Base-by-base conservation (phyloP, 2,113 vertebrate genomes). In the Eonycteris spelaea region DNA sequence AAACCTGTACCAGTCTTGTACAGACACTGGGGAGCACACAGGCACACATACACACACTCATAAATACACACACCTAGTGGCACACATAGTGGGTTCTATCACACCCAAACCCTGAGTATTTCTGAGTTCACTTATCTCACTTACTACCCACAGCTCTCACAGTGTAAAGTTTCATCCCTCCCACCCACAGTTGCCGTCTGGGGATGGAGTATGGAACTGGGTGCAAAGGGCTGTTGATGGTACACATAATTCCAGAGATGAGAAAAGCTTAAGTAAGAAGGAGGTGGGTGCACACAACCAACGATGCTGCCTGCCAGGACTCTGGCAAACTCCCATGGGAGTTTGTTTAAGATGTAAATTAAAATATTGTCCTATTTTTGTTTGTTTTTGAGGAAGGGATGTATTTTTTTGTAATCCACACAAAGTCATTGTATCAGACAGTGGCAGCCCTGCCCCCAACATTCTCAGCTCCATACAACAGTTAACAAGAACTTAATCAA, bases 401-500 rank as follows among this genome's bases (percentile, higher is more conserved):
- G 7, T 74, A 43, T 51, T 35, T 91, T 91, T 94, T 65, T 40
- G 15, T 73, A 73, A 92, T 35, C 35, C 65, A 84, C 19, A 68
- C 65, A 85, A 61, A 87, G 65, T 80, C 5, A 71, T 11, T 80
- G 18, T n/a, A 45, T 63, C 87, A 82, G 10, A 65, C 28, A 75
- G 10, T 67, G 38, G 14, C 11, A 63, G 21, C 24, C 21, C 8
- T 86, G 4, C 21, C 30, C 43, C 21, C 28, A 28, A 53, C 15
- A 83, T 57, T 92, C n/a, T 83, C 51, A 87, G 30, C 33, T 71
- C n/a, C 13, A 70, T 28, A n/a, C 1, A 78, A 22, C 9, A 6
- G 30, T 96, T 75, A 92, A 22, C 33, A 95, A 74, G 33, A 92
- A 96, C 43, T 75, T 77, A 48, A 77, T 59, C 48, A 86, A 93